Conservation (phyloP, 1,140 invertebrate species). For the Apocrypta bakeri region DNA sequence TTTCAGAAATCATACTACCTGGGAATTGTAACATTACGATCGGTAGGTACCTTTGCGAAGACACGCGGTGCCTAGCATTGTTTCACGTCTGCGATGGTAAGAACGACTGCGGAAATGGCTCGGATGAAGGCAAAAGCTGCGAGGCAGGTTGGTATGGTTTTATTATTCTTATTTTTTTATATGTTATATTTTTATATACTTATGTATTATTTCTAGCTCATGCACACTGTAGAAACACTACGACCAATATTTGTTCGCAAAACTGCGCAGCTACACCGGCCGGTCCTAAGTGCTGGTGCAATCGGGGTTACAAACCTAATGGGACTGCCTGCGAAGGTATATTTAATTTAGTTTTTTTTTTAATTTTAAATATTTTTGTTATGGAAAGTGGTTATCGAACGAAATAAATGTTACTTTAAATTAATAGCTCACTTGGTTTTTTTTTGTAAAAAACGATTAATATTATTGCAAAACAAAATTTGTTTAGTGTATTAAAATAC, state of each 20-base stretch:
- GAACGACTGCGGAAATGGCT: constrained; percentile 85
- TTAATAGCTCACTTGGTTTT: too few relatives aligned
- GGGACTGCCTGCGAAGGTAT: constrained; percentile 27
- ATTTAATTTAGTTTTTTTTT: neutral
- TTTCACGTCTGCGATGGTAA: constrained; percentile 82
- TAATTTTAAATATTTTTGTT: too few relatives aligned
- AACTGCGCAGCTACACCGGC: constrained; percentile 73
- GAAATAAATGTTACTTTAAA: too few relatives aligned
- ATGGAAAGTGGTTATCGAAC: too few relatives aligned
- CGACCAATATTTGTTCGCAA: constrained; percentile 49
- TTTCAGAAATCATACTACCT: constrained; percentile 31
- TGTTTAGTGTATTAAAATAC: too few relatives aligned
- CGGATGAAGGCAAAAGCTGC: constrained; percentile 74
- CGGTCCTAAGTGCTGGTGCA: constrained; percentile 82
- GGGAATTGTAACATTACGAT: constrained; percentile 69
- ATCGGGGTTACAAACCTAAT: constrained; percentile 79
- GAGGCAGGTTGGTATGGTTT: neutral
- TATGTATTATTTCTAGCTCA: constrained; percentile 34
- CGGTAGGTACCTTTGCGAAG: constrained; percentile 70
- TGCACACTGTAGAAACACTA: constrained; percentile 1
- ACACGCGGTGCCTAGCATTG: constrained; percentile 79
- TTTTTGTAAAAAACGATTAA: too few relatives aligned
- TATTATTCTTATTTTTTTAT: too few relatives aligned
- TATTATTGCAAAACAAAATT: too few relatives aligned
- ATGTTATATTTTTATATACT: neutral